Base-by-base conservation (phyloP, 2,113 vertebrate species). In the Planiliza haematocheilus region DNA sequence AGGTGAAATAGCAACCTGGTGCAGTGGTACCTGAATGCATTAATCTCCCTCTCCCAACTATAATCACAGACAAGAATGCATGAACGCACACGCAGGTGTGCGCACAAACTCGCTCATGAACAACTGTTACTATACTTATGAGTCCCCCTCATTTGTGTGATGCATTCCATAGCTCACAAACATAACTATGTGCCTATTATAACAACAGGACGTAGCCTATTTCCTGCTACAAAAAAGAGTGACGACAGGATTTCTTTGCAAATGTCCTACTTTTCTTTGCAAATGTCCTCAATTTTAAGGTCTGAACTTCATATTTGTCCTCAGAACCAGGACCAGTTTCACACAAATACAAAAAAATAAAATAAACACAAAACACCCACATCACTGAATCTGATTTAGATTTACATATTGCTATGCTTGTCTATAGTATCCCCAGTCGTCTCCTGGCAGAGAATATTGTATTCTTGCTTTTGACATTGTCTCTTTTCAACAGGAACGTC, bases 401-500 rank as follows among this genome's bases (percentile, higher is more conserved):
- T 24, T 59, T 11, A 34, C 11, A 18, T 64, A 55, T 64, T 68
- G 10, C 38, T 49, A 36, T 21, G 58, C 11, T 58, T 49, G 30
- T 21, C 50, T 70, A 30, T 42, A 17, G 53, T 56, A 51, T 57
- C 41, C 38, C 70, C 7, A 10, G 43, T 62, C 43, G 12, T 18
- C 34, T 17, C 36, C 21, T 4, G 20, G 4, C 64, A 73, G 37
- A n/a, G 8, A 74, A 50, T 17, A 21, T 10, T 70, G 38, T 34
- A 12, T 36, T 46, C 8, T 48, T 8, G 17, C 37, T 56, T 68
- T 24, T 86, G 18, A 73, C 65, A 78, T 65, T 55, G 53, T 37
- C 59, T 81, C 2, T 80, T 65, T 59, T 59, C 61, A n/a, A 74
- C 93, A 99, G 98, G 97, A 81, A 98, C 97, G 0, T 98, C 97